Conservation (phyloP, 2,888 invertebrate species). For the Poecilobothrus nobilitatus region DNA sequence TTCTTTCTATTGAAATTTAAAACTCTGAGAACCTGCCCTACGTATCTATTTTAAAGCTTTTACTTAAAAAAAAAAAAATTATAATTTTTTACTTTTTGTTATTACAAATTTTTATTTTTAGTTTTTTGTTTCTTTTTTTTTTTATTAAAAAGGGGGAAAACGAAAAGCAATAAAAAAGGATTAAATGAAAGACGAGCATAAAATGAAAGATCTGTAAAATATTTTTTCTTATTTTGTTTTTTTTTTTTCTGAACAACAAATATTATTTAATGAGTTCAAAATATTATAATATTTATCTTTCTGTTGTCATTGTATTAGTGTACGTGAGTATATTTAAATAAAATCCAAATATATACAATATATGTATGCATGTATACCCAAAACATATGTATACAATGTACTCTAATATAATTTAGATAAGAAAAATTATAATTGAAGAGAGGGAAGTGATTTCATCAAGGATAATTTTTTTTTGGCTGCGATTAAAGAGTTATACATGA, state of each 20-base stretch:
- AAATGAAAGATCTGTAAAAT: background rate
- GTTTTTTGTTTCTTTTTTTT: background rate
- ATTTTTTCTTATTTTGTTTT: too few species aligned
- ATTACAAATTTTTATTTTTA: background rate
- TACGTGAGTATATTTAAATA: background rate
- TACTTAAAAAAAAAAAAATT: background rate
- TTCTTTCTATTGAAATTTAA: too few species aligned
- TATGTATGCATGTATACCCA: background rate
- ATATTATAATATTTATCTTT: background rate
- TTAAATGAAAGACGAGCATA: background rate
- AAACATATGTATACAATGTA: background rate
- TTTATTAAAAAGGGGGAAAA: background rate
- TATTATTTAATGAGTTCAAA: background rate
- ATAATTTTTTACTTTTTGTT: too few species aligned
- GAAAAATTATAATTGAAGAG: background rate
- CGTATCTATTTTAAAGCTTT: background rate
- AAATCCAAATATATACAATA: background rate
- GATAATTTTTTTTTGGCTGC: background rate
- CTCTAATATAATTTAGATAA: too few species aligned
- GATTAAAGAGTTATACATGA: slow-evolving; percentile 1
- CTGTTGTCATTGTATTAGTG: background rate
- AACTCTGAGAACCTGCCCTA: background rate
- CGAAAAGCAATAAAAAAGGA: background rate
- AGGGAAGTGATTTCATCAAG: background rate
- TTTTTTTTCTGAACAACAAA: background rate